Evolutionary conservation across 2,888 invertebrate genomes (phyloP).

Genomic region (Lasioglossum zephyrum): DNA sequence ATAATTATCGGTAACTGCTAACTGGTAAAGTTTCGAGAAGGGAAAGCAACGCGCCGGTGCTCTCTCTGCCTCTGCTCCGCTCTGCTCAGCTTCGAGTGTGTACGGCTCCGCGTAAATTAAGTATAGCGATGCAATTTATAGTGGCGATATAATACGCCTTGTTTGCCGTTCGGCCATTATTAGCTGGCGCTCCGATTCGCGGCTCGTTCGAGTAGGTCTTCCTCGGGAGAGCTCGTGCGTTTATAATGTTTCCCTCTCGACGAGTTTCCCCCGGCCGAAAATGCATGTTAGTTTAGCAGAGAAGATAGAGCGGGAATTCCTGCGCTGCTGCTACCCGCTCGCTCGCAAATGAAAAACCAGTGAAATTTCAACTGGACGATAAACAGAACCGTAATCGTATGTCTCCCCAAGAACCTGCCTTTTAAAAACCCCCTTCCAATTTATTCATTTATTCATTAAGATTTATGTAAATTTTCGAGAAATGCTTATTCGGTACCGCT

Average conservation of each 20-base stretch:
- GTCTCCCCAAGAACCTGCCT: background rate
- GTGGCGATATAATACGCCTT: slow-evolving; percentile 74
- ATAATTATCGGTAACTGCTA: slow-evolving; percentile 79
- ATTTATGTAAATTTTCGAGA: no score
- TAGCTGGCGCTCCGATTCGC: slow-evolving; percentile 65
- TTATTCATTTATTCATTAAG: background rate
- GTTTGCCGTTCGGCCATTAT: slow-evolving; percentile 74
- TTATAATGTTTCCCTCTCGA: slow-evolving; percentile 54
- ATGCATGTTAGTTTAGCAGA: slow-evolving; percentile 33
- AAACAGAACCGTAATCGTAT: background rate
- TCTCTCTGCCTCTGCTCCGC: background rate
- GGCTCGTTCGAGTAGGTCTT: slow-evolving; percentile 55
- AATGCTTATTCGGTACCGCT: no score
- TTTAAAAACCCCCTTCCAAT: background rate
- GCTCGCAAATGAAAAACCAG: background rate
- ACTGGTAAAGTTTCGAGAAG: slow-evolving; percentile 75
- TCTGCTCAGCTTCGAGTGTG: background rate
- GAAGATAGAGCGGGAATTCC: slow-evolving; percentile 3
- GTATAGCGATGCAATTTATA: slow-evolving; percentile 73
- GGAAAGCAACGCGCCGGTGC: slow-evolving; percentile 34
- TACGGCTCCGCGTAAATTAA: slow-evolving; percentile 67
- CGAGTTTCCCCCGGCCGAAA: slow-evolving; percentile 36
- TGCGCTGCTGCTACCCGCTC: background rate
- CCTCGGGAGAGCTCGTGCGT: slow-evolving; percentile 43
- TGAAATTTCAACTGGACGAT: background rate